Percentiles rank a stretch among this genome's conserved stretches.
Evolutionary conservation across 2,888 invertebrate species (phyloP).

Genomic region (Diarsia dahlii): DNA sequence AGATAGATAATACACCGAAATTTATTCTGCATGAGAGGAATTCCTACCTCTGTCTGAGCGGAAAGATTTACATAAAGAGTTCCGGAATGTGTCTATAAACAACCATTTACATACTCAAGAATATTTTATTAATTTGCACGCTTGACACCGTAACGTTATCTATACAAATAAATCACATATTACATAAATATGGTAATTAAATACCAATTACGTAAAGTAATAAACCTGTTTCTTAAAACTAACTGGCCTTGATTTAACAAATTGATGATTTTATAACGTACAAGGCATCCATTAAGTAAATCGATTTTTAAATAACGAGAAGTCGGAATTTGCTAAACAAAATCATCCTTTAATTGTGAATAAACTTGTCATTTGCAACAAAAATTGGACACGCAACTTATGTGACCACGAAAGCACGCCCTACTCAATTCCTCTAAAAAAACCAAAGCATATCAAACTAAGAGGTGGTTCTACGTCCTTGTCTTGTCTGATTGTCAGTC

Average conservation of each 20-base stretch:
- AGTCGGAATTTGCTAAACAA: not conserved
- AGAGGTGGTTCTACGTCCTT: not conserved
- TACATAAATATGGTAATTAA: slow-evolving; percentile 38
- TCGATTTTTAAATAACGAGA: not conserved
- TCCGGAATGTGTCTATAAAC: slow-evolving; percentile 19
- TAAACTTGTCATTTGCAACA: not conserved
- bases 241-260: slow-evolving; percentile 37
- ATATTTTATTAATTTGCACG: slow-evolving; percentile 26
- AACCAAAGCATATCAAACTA: not conserved
- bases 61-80: slow-evolving; percentile 13
- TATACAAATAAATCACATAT: slow-evolving; percentile 35
- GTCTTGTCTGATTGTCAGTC: not conserved
- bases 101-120: slow-evolving; percentile 10
- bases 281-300: slow-evolving; percentile 11
- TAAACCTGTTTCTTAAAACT: slow-evolving; percentile 33
- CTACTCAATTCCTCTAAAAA: not conserved
- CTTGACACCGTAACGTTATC: slow-evolving; percentile 17
- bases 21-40: not conserved
- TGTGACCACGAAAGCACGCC: not conserved
- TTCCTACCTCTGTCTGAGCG: not conserved
- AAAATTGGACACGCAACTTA: not conserved
- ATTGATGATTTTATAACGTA: slow-evolving; percentile 16
- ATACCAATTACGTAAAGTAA: slow-evolving; percentile 21
- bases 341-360: not conserved
- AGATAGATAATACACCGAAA: not conserved